Conservation (phyloP, 2,113 vertebrate species). For the rabbit (Oryctolagus cuniculus) region mOryCun1.1 NC_091447.1:53407001-53407500, state of each 20-base stretch:
- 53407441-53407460: neutral
- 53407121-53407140: neutral
- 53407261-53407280: neutral
- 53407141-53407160: neutral
- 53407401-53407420: neutral
- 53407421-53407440: neutral
- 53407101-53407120: too few relatives aligned
- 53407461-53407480: neutral
- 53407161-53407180: neutral
- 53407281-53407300: too few relatives aligned
- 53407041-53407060: fast-evolving
- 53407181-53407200: neutral
- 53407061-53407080: fast-evolving
- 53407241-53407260: too few relatives aligned
- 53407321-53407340: too few relatives aligned
- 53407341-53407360: neutral
- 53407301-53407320: neutral
- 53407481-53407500: neutral
- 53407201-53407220: too few relatives aligned
- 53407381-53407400: neutral
- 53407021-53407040: neutral
- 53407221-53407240: too few relatives aligned
- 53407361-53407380: neutral
- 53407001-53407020: slow-evolving; percentile 61
- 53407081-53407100: fast-evolving